Evolutionary conservation across 2,113 vertebrate genomes (phyloP).

Genomic region (Clarias macrocephalus): DNA sequence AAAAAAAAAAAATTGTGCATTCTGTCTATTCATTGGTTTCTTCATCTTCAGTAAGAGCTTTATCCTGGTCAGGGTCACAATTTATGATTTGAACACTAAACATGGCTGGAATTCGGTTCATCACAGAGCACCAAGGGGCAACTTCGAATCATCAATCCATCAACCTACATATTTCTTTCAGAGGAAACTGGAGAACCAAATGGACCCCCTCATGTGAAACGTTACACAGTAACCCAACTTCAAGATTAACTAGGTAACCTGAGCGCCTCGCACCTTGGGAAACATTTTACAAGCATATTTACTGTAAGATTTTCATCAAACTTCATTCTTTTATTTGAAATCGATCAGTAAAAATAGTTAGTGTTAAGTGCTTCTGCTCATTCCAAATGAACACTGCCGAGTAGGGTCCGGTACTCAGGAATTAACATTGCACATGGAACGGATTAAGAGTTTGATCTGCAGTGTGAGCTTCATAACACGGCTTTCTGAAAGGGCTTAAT

Average conservation of each 20-base stretch:
- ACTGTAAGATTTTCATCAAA: conserved; percentile 7
- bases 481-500: conserved; percentile 63
- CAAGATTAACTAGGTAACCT: background rate
- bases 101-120: background rate
- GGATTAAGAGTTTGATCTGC: conserved; percentile 69
- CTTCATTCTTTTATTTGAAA: background rate
- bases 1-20: background rate
- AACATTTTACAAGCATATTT: background rate
- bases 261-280: background rate
- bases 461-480: conserved; percentile 52
- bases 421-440: conserved; percentile 71
- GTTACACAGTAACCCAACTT: background rate
- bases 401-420: conserved; percentile 47
- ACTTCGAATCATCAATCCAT: background rate
- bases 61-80: background rate
- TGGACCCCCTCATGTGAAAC: background rate
- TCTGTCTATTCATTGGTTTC: background rate
- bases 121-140: background rate
- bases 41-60: background rate
- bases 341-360: background rate
- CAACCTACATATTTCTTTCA: background rate
- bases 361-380: background rate
- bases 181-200: background rate
- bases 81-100: background rate
- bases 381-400: conserved; percentile 55